phyloP scores from a whole-genome alignment of 2,797 vertebrate species.

The Acrossocheilus fasciatus region DNA sequence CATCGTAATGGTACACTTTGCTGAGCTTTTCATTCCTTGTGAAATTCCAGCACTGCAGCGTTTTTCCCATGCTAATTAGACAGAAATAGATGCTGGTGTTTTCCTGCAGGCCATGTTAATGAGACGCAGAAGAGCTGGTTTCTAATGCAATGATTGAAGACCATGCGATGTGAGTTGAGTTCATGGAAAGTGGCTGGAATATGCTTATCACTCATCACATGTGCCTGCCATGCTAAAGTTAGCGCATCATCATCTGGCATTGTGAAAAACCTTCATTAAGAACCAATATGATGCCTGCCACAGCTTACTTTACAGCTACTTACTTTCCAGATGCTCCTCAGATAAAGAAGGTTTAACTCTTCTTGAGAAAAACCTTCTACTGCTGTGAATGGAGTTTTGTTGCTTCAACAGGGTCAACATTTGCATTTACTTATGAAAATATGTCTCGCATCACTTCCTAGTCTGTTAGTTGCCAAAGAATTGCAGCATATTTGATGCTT shows the following conservation, averaged over 20 bases:
- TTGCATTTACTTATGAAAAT: background rate
- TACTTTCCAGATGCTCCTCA: constrained; percentile 20
- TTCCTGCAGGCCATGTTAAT: constrained; percentile 43
- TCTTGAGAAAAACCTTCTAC: constrained; percentile 48
- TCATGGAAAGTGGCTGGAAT: constrained; percentile 16
- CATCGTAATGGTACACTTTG: constrained; percentile 7
- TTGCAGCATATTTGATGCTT: constrained; percentile 16
- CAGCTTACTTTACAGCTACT: background rate
- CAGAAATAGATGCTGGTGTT: constrained; percentile 26
- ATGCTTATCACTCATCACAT: constrained; percentile 2
- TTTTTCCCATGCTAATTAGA: constrained; percentile 20
- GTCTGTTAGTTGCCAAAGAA: constrained; percentile 8
- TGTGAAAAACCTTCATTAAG: constrained; percentile 40
- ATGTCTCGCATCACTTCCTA: background rate
- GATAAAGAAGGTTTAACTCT: constrained; percentile 49
- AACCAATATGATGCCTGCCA: constrained; percentile 12
- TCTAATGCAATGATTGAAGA: constrained; percentile 26
- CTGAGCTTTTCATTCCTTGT: constrained; percentile 28
- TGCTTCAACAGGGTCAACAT: background rate
- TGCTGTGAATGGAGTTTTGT: constrained; percentile 41
- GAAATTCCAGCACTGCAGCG: background rate
- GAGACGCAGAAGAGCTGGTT: constrained; percentile 19
- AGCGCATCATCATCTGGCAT: constrained; percentile 1
- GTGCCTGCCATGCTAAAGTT: background rate
- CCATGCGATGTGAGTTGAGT: constrained; percentile 6